Evolutionary conservation across 2,797 vertebrate genomes (phyloP), one percentile per base, ranked within the genome.

Genomic region (Neostethus bicornis): DNA sequence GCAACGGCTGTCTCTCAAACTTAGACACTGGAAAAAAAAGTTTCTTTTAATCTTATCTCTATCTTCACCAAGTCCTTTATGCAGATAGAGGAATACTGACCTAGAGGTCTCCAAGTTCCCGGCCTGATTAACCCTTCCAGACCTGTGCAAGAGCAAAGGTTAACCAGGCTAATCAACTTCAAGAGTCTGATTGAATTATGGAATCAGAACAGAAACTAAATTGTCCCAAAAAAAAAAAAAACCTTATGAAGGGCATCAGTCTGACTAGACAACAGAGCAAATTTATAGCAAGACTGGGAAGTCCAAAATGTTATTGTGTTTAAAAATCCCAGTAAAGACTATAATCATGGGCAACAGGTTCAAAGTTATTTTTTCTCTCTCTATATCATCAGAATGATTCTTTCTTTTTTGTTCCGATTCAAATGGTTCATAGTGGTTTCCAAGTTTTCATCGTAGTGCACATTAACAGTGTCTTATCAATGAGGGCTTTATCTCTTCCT

Each of bases 91-190:
- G 79, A 69, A 84, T 66, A 61, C 80, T 93, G 94, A 94, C 93
- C 94, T 81, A 17, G 68, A 72, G 92, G 91, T 92, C 90, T 89
- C 66, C 72, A 73, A 85, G 90, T 93, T 90, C 84, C 81, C 56
- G 87, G 87, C 89, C 91, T 92, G 89, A 93, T 95, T 95, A 96
- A 96, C 94, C 93, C 93, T 89, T 92, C 70, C 85, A 79, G 89
- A 75, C 84, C 91, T 87, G 72, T 76, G 55, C 72, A 77, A 67
- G 87, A 91, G 85, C 86, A 90, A 85, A 93, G 92, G 91, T 94
- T 94, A 95, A 94, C 90, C 86, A 84, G 80, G 66, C 91, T 88
- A 87, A 93, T 92, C 82, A 91, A 91, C 86, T 87, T 79, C 86
- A 85, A 89, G 83, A 85, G 80, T 70, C 70, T 85, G 78, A 80